Percentiles rank a stretch among this genome's conserved stretches.
Conservation (phyloP, 1,140 invertebrate species). For the Sinella curviseta region DNA sequence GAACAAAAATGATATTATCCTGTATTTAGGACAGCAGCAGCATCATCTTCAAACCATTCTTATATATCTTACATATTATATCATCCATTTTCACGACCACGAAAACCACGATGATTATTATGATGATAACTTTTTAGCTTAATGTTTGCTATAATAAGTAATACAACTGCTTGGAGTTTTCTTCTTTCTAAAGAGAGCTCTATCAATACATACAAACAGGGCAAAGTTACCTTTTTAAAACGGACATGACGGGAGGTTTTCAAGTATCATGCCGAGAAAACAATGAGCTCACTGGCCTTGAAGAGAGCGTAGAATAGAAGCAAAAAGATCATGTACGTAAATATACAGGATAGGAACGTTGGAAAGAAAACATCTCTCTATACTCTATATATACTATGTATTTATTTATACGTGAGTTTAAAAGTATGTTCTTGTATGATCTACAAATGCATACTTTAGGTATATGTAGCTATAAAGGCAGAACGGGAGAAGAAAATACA, state of each 20-base stretch:
- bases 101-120: too few species aligned
- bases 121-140: neutral
- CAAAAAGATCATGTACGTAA: too few species aligned
- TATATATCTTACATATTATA: too few species aligned
- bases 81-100: too few species aligned
- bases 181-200: neutral
- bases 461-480: too few species aligned
- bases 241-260: slow-evolving; percentile 30
- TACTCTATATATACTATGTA: neutral
- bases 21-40: neutral
- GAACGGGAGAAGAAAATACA: neutral
- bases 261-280: slow-evolving; percentile 45
- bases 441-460: too few species aligned
- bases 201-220: neutral
- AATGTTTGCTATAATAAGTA: neutral
- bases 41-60: too few species aligned
- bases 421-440: too few species aligned
- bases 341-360: slow-evolving; percentile 15
- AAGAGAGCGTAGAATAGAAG: slow-evolving; percentile 17
- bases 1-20: too few species aligned
- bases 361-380: neutral
- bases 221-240: neutral
- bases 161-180: neutral
- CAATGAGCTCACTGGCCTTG: slow-evolving; percentile 47
- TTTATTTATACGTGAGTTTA: too few species aligned